phyloP scores from a whole-genome alignment of 2,888 invertebrate genomes.

The Callosobruchus maculatus region DNA sequence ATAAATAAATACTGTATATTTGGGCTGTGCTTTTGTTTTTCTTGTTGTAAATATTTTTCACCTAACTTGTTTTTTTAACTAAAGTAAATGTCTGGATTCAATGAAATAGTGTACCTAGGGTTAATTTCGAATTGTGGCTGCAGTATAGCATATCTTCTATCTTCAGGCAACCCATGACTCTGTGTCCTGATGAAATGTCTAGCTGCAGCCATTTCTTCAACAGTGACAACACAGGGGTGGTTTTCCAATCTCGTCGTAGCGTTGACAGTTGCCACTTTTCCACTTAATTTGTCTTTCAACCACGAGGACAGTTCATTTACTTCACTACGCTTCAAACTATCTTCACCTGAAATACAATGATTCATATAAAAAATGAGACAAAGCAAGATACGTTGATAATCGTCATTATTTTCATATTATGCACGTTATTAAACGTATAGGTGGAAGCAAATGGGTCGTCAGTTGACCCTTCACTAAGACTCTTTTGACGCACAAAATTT shows the following conservation, averaged over 20 bases:
- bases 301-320: slow-evolving; percentile 76
- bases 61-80: too few relatives aligned
- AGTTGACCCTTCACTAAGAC: too few relatives aligned
- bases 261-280: slow-evolving; percentile 79
- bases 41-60: too few relatives aligned
- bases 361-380: too few relatives aligned
- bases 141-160: slow-evolving; percentile 78
- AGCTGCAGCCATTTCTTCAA: slow-evolving; percentile 95
- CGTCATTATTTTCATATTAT: too few relatives aligned
- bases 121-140: slow-evolving; percentile 94
- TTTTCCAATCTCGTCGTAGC: slow-evolving; percentile 79
- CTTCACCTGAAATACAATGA: slow-evolving; percentile 51
- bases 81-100: slow-evolving; percentile 7
- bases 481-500: too few relatives aligned
- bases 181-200: slow-evolving; percentile 91
- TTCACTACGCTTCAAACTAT: slow-evolving; percentile 69
- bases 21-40: too few relatives aligned
- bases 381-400: too few relatives aligned
- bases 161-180: slow-evolving; percentile 75
- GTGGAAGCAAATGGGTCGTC: too few relatives aligned
- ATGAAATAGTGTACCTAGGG: slow-evolving; percentile 66
- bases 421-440: too few relatives aligned
- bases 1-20: slow-evolving; percentile 1
- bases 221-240: slow-evolving; percentile 93
- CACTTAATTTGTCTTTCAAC: slow-evolving; percentile 71